Evolutionary conservation across 1,140 invertebrate genomes (phyloP).

Genomic region (Whitmania pigra): DNA sequence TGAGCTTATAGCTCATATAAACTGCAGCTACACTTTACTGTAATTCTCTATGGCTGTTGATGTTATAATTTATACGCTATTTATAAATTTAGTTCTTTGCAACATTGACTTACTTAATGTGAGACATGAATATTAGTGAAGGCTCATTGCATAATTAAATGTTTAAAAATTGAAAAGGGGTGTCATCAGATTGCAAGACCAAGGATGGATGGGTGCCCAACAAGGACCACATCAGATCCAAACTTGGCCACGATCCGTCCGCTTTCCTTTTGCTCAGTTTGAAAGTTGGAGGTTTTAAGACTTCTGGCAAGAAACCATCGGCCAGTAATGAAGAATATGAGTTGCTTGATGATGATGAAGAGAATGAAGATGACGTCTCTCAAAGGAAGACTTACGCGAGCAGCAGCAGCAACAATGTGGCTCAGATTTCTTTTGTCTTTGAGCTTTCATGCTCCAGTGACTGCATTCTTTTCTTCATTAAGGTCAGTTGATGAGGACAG

Average conservation of each 20-base stretch:
- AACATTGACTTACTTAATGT: too few relatives aligned
- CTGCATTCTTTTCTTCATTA: slow-evolving; percentile 48
- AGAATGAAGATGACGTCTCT: not conserved
- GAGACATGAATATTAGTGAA: too few relatives aligned
- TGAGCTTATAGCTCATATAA: too few relatives aligned
- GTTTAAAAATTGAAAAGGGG: not conserved
- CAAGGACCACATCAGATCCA: slow-evolving; percentile 43
- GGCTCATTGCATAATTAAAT: too few relatives aligned
- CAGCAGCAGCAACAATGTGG: slow-evolving; percentile 32
- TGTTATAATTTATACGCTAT: too few relatives aligned
- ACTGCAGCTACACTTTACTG: too few relatives aligned
- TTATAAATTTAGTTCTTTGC: too few relatives aligned
- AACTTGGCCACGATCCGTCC: slow-evolving; percentile 41
- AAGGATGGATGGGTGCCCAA: slow-evolving; percentile 41
- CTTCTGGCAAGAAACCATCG: slow-evolving; percentile 31
- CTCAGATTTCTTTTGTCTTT: slow-evolving; percentile 45
- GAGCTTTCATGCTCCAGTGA: slow-evolving; percentile 44
- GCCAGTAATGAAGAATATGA: not conserved
- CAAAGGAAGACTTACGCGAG: not conserved
- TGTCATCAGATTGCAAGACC: slow-evolving; percentile 31
- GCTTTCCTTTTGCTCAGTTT: slow-evolving; percentile 45
- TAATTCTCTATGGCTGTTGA: too few relatives aligned
- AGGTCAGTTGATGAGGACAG: slow-evolving; percentile 35
- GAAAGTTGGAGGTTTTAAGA: slow-evolving; percentile 46
- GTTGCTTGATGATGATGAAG: not conserved